These are phyloP conservation scores for Liodrosophila aerea DNA, from an alignment of 2,888 invertebrate species.

Conservation along the genomic window DNA sequence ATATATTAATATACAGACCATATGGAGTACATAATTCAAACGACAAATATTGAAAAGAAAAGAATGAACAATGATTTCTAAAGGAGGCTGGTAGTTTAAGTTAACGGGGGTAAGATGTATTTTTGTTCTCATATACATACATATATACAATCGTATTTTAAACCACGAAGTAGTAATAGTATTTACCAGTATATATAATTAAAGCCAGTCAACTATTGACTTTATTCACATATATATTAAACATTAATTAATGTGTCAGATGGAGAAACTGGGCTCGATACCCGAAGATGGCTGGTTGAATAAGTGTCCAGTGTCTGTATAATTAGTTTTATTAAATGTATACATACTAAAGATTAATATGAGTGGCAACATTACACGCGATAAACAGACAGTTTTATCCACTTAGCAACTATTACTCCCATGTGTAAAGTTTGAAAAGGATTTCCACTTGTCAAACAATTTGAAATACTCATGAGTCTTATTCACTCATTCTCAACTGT, in stretches of 20 bases:
- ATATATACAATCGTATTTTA: constrained; percentile 1
- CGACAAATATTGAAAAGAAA: constrained; percentile 28
- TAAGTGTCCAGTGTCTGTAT: constrained; percentile 45
- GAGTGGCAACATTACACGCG: too few relatives aligned
- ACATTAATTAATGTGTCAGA: constrained; percentile 29
- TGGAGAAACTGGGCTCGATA: background rate
- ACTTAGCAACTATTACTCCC: too few relatives aligned
- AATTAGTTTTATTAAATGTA: too few relatives aligned
- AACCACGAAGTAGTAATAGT: background rate
- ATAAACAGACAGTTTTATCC: background rate
- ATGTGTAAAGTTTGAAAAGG: too few relatives aligned
- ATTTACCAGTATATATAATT: background rate
- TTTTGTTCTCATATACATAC: constrained; percentile 5
- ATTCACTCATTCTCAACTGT: too few relatives aligned
- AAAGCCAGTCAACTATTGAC: constrained; percentile 7
- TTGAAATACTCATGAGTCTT: too few relatives aligned
- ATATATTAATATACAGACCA: constrained; percentile 1
- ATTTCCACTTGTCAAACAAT: too few relatives aligned
- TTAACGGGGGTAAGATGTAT: constrained; percentile 1
- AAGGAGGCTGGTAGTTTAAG: constrained; percentile 26
- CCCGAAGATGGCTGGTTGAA: constrained; percentile 48
- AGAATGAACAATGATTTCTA: constrained; percentile 34
- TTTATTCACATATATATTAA: constrained; percentile 5
- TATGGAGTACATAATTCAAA: constrained; percentile 8
- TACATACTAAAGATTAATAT: too few relatives aligned